Conservation (phyloP, 1,140 invertebrate species). For the Camponotus pennsylvanicus region DNA sequence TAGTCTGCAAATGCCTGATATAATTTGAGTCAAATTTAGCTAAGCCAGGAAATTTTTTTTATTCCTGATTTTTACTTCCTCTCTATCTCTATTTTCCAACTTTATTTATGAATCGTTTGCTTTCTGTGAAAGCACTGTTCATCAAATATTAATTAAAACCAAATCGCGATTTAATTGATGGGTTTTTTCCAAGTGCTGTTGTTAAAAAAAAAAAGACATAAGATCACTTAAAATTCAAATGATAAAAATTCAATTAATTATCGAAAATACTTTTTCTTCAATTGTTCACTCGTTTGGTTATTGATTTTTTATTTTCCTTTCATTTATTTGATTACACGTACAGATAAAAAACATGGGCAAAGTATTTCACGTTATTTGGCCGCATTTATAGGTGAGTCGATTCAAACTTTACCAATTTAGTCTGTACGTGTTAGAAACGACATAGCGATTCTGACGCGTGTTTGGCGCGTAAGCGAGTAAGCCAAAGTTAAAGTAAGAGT, state of each 20-base stretch:
- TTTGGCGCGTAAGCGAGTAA: neutral
- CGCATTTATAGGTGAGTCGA: slow-evolving; percentile 1
- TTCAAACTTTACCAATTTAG: slow-evolving; percentile 27
- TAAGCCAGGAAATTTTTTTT: neutral
- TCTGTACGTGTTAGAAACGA: neutral
- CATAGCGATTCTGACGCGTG: neutral
- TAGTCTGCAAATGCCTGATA: neutral
- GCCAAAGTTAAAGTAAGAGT: slow-evolving; percentile 4
- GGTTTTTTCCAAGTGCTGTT: neutral
- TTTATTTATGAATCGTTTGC: too few species aligned
- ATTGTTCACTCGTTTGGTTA: neutral
- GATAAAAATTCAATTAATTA: neutral
- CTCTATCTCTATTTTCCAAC: too few species aligned
- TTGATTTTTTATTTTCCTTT: neutral
- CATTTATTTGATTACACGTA: neutral
- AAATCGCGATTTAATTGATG: neutral
- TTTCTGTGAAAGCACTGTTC: neutral
- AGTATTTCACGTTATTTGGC: slow-evolving; percentile 2
- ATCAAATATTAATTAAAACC: neutral
- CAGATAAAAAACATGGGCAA: neutral
- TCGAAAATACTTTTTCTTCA: neutral
- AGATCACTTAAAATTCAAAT: neutral
- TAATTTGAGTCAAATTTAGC: neutral
- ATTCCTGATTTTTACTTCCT: neutral
- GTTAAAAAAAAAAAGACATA: neutral